Evolutionary conservation across 2,888 invertebrate genomes (phyloP).

Genomic region (Charanyca ferruginea): DNA sequence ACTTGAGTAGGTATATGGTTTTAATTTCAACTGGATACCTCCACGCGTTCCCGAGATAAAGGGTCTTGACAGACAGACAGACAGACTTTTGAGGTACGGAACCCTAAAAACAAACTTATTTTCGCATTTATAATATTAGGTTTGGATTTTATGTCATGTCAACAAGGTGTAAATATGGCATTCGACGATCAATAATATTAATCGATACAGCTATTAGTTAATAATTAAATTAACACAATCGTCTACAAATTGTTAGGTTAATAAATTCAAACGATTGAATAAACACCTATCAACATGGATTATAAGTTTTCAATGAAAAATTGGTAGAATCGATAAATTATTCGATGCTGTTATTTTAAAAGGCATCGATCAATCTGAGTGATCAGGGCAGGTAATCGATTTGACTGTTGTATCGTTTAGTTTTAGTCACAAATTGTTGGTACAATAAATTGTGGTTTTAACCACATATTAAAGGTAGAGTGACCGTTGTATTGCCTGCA

Average conservation of each 20-base stretch:
- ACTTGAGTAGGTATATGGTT: too few relatives aligned
- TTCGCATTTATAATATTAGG: too few relatives aligned
- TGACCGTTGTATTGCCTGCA: slow-evolving; percentile 37
- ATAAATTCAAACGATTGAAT: slow-evolving; percentile 73
- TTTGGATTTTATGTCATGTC: slow-evolving; percentile 34
- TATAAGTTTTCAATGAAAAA: slow-evolving; percentile 73
- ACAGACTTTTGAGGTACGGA: too few relatives aligned
- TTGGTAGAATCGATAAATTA: slow-evolving; percentile 79
- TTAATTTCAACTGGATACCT: too few relatives aligned
- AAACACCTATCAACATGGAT: slow-evolving; percentile 71
- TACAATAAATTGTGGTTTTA: slow-evolving; percentile 36
- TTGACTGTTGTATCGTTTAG: slow-evolving; percentile 28
- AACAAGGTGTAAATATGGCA: slow-evolving; percentile 45
- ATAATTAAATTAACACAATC: slow-evolving; percentile 52
- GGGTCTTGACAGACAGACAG: too few relatives aligned
- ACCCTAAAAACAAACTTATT: too few relatives aligned
- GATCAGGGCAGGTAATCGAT: slow-evolving; percentile 38
- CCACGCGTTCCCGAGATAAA: too few relatives aligned
- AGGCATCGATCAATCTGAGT: slow-evolving; percentile 81
- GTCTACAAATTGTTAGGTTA: slow-evolving; percentile 54
- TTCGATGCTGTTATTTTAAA: slow-evolving; percentile 80
- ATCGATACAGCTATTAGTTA: slow-evolving; percentile 52
- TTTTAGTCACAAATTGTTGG: slow-evolving; percentile 43
- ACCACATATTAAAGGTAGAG: slow-evolving; percentile 24
- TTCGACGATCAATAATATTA: slow-evolving; percentile 43